These are phyloP conservation scores for Aradophagus sp. DNA, from an alignment of 1,140 invertebrate genomes.

Conservation along the genomic window DNA sequence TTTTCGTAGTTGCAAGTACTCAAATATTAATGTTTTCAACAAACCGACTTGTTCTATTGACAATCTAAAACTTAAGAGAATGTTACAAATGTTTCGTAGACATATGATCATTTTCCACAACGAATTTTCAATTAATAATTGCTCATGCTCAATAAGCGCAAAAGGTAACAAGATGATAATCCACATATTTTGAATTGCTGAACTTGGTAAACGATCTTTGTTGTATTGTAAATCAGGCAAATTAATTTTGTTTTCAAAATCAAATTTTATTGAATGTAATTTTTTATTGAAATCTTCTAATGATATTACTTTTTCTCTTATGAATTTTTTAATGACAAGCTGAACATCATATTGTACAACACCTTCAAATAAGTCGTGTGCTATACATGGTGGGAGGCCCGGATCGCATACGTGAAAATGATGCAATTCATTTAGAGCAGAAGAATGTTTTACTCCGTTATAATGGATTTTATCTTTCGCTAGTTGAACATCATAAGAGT, in stretches of 20 bases:
- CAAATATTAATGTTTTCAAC: constrained; percentile 4
- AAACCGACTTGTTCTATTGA: constrained; percentile 13
- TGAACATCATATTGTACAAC: neutral
- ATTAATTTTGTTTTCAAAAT: neutral
- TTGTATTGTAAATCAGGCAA: neutral
- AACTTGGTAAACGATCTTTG: neutral
- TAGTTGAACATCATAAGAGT: neutral
- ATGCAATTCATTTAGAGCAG: constrained; percentile 16
- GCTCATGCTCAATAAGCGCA: neutral
- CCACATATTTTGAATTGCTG: constrained; percentile 16
- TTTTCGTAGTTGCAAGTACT: constrained; percentile 12
- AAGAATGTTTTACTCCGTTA: constrained; percentile 11
- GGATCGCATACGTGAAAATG: constrained; percentile 14
- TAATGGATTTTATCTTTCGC: neutral
- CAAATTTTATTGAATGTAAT: neutral
- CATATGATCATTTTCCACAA: constrained; percentile 26
- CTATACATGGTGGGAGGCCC: no score
- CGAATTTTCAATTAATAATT: neutral
- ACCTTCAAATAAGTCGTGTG: constrained; percentile 1
- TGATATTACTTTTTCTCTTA: neutral
- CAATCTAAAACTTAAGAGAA: constrained; percentile 9
- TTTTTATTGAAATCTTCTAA: neutral
- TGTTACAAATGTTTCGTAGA: constrained; percentile 15
- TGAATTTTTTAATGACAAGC: neutral
- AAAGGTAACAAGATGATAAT: constrained; percentile 31